Evolutionary conservation across 2,797 vertebrate species (phyloP).

Genomic region (Channa striata): DNA sequence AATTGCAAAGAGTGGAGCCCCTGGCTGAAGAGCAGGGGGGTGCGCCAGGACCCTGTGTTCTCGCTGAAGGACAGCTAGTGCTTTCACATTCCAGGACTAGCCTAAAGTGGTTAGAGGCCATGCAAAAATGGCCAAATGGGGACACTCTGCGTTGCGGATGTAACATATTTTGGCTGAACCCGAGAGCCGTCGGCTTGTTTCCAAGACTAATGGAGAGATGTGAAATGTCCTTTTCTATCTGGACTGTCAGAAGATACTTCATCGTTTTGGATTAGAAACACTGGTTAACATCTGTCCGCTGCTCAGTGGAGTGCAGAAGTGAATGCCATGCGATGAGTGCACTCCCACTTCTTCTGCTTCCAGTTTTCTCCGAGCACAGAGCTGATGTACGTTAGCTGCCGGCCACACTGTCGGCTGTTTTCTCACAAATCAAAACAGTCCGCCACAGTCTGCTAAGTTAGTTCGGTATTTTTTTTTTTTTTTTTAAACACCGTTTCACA

Average conservation of each 20-base stretch:
- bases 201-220: constrained; percentile 69
- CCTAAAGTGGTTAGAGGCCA: constrained; percentile 62
- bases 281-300: constrained; percentile 61
- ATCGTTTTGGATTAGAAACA: constrained; percentile 55
- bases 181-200: constrained; percentile 51
- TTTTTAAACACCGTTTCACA: background rate
- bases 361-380: constrained; percentile 35
- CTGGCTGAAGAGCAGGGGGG: constrained; percentile 69
- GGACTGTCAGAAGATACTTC: constrained; percentile 52
- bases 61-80: constrained; percentile 75
- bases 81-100: constrained; percentile 70
- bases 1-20: constrained; percentile 83
- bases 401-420: constrained; percentile 23
- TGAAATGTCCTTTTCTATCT: constrained; percentile 62
- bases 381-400: constrained; percentile 19
- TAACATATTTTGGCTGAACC: constrained; percentile 64
- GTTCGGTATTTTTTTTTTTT: background rate
- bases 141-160: constrained; percentile 45
- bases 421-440: constrained; percentile 14
- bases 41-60: constrained; percentile 69
- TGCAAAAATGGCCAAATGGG: constrained; percentile 63
- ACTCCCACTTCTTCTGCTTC: constrained; percentile 43
- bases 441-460: background rate
- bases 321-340: constrained; percentile 58
- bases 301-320: constrained; percentile 53